Evolutionary conservation across 1,140 invertebrate genomes (phyloP), one percentile per base, ranked within the genome.

Genomic region (Harpegnathos saltator): DNA sequence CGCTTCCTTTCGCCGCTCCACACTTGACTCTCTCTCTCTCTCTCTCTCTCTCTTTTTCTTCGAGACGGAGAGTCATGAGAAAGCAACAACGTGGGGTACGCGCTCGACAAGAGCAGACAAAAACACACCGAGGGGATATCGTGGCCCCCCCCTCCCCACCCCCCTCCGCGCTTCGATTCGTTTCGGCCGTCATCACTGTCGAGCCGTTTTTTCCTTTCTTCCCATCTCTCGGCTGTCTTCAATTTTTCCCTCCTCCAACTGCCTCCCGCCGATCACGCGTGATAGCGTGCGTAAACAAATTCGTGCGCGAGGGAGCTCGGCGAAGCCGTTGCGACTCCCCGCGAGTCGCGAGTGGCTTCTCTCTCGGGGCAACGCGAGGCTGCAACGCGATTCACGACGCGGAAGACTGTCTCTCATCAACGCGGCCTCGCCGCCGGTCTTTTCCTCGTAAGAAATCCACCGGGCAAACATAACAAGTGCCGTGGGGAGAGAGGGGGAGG

Each of bases 121-220:
- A 80, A 71, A 80, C 69, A 80, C 75, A 26, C 19, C 11, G 69
- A 74, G 58, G 54, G 29, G 38, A 82, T 82, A 74, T 82, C 12
- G n/a, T 9, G 7, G 14, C 17, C 19, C 17, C 26, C 22, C 44
- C 14, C 26, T 17, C 44, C 14, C 26, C 15, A 73, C n/a, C 26
- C 11, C 17, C n/a, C 38, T 54, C 50, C 22, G 56, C 15, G 48
- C 38, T 24, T 82, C 15, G 52, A 78, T 78, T 69, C 50, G 65
- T 71, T 80, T 80, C 75, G 58, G 63, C 9, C 22, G n/a, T 71
- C 65, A 80, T 77, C 24, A 26, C 74, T 77, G 62, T 77, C 74
- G 48, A 48, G 33, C 75, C 33, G 69, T 58, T 71, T 69, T 58
- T n/a, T n/a, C n/a, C n/a, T n/a, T n/a, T n/a, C n/a, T n/a, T n/a